These are phyloP conservation scores for Taeniopygia guttata DNA, from an alignment of 2,797 vertebrate genomes.

Conservation along the genomic window DNA sequence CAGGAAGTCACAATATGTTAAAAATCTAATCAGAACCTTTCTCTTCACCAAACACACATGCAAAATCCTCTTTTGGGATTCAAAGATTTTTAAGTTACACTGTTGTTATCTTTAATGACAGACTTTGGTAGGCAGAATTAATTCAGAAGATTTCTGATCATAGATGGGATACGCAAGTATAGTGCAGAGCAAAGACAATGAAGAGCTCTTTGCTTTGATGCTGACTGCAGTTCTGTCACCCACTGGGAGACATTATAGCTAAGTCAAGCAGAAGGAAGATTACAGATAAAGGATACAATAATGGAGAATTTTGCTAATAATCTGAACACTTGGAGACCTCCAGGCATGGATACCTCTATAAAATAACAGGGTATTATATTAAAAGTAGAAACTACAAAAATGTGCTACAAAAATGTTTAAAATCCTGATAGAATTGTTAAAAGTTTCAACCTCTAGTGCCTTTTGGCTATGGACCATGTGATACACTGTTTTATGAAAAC, in stretches of 20 bases:
- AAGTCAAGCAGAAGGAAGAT: not conserved
- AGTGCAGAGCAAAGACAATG: not conserved
- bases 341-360: not conserved
- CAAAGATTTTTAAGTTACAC: not conserved
- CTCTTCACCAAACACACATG: not conserved
- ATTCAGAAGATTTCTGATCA: not conserved
- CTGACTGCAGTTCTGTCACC: not conserved
- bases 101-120: not conserved
- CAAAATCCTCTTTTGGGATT: not conserved
- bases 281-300: not conserved
- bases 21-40: not conserved
- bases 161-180: not conserved
- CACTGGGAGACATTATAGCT: not conserved
- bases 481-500: not conserved
- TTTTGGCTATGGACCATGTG: not conserved
- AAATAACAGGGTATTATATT: not conserved
- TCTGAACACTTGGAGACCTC: not conserved
- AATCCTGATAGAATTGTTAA: not conserved
- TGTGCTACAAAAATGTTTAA: not conserved
- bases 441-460: not conserved
- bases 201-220: not conserved
- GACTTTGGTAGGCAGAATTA: not conserved
- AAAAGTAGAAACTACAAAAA: not conserved
- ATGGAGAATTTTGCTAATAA: not conserved
- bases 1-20: not conserved